Evolutionary conservation across 1,140 invertebrate species (phyloP), one percentile per base, ranked within the genome.

Genomic region (Chlorops oryzae): DNA sequence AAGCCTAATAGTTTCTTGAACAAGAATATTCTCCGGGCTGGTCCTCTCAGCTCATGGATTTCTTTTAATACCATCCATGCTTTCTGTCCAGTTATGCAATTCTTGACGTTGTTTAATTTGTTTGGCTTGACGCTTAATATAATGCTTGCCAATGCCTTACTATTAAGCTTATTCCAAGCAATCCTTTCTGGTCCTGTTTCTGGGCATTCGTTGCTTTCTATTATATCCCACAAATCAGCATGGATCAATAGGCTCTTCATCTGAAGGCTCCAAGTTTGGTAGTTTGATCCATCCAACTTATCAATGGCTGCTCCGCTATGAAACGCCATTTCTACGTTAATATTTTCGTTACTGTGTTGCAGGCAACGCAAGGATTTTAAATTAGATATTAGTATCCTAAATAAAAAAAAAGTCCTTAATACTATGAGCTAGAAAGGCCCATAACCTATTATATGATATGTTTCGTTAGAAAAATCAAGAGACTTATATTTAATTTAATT

Each of bases 1-100:
- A 51, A 38, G 9, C 23, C 17, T n/a, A 55, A 18, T n/a, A 55
- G 27, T 15, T 34, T 15, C 18, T 55, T 55, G 13, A 51, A 51
- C 6, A 55, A 47, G 7, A 39, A 43, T 3, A 52, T 45, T 34
- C 47, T 47, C 1, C 45, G 27, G 37, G 39, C 41, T 3, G 54
- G 54, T 12, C 45, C 45, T 20, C 27, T 55, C 23, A 50, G 54
- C 21, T 28, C 20, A 42, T 51, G 48, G 4, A 47, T 35, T n/a
- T 47, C 28, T n/a, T 38, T 12, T 34, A 55, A 20, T 12, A 2
- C n/a, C 5, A 23, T 46, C 52, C 52, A 54, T 23, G 42, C 42
- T 24, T 50, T 25, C 12, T 12, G 34, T 5, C 48, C 15, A 12
- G 44, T 37, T 12, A 28, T 32, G 10, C 37, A 41, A 17, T 47